Base-by-base conservation (phyloP, 2,888 invertebrate genomes). In the Camptogramma bilineatum region DNA sequence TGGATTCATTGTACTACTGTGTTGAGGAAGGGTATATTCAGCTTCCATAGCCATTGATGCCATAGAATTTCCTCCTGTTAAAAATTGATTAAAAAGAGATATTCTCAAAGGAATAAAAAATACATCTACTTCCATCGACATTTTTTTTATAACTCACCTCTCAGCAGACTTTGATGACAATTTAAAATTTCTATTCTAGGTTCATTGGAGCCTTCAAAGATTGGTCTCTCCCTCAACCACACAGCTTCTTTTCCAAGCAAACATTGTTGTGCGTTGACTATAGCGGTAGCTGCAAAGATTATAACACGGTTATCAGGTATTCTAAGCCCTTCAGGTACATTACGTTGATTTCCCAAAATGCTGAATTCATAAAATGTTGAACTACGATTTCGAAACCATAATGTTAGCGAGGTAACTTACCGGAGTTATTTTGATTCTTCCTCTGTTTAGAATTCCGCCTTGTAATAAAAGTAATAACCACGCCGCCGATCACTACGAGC, bases 11-110 rank as follows among this genome's bases (percentile, higher is more conserved):
- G 79, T 79, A 72, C 81, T 85, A 4, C 84, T 83, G 62, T 91
- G 90, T 77, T 93, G 92, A 44, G 92, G 92, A 71, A 93, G 86
- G 76, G 89, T 92, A 59, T 93, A 93, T 73, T 93, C 92, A 3
- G 90, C 91, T 80, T 93, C 92, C 86, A 90, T 88, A 42, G 90
- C 84, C 89, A 92, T 89, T 16, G 90, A 88, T 18, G 87, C 86
- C 65, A 91, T 82, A 44, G 91, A 83, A 66, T 85, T 89, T 24
- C 88, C 89, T 73, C 87, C 91, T 92, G 57, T 18, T 44, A 7
- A 64, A 34, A 39, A 39, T 4, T 47, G n/a, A 51, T 21, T 52
- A 56, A 52, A 13, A 31, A 21, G 17, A 58, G 13, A 9, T 18
- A 7, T 31, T 4, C 10, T 17, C 9, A 18, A 48, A 9, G n/a